Percentiles rank a stretch among this genome's conserved stretches.
Conservation (phyloP, 2,797 vertebrate genomes). For the Oryzias dopingdopingensis region DNA sequence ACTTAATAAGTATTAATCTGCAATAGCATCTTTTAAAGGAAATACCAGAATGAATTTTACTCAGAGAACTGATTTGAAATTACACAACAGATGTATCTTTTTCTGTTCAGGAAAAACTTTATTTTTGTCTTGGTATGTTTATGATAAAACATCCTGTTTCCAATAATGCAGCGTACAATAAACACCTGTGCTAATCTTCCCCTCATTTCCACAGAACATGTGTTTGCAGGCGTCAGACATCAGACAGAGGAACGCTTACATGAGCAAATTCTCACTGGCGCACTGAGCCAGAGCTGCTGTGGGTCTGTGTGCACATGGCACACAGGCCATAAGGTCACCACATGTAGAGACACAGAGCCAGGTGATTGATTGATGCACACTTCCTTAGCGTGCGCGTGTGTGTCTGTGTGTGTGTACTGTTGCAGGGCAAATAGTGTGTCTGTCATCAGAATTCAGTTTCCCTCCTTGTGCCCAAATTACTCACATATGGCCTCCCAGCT, state of each 20-base stretch:
- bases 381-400: constrained; percentile 48
- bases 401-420: constrained; percentile 56
- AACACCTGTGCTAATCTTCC: constrained; percentile 53
- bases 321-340: constrained; percentile 68
- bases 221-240: constrained; percentile 44
- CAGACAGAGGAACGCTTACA: constrained; percentile 39
- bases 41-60: not conserved
- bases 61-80: constrained; percentile 13
- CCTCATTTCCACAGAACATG: constrained; percentile 39
- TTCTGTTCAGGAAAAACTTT: constrained; percentile 15
- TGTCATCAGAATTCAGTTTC: constrained; percentile 79
- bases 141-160: constrained; percentile 39
- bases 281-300: constrained; percentile 19
- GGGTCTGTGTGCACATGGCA: constrained; percentile 20
- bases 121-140: constrained; percentile 7
- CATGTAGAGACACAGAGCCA: constrained; percentile 71
- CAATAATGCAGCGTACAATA: constrained; percentile 30
- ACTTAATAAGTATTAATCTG: too few species aligned
- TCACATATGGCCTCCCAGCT: constrained; percentile 77
- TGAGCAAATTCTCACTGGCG: constrained; percentile 32
- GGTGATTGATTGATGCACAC: constrained; percentile 76
- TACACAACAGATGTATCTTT: constrained; percentile 17
- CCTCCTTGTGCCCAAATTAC: constrained; percentile 76
- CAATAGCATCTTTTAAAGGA: too few species aligned
- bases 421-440: constrained; percentile 79